Base-by-base conservation (phyloP, 2,888 invertebrate species). In the Drosophila atripex region DNA sequence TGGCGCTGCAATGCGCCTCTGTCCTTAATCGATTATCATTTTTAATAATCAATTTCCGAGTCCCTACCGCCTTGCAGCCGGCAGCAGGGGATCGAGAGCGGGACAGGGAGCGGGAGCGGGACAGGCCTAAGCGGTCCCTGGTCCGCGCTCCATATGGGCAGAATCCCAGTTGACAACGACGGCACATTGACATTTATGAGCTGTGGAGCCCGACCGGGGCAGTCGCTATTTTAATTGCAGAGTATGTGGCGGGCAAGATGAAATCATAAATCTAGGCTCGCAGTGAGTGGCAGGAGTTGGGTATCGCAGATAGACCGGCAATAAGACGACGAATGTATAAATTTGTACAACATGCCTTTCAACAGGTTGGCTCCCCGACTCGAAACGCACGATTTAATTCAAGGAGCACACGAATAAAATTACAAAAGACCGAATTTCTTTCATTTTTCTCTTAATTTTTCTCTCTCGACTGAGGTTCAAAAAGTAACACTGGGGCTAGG, bases 1-100 rank as follows among this genome's bases (percentile, higher is more conserved):
- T n/a, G 65, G 49, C 65, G 52, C 38, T 51, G 39, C 39, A 41
- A 41, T 41, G 39, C 39, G 39, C 39, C 18, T 41, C 71, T 70
- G 63, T 74, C 69, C 86, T 90, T 90, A 90, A 90, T 91, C 91
- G 91, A 91, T 91, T 91, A 91, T 91, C 90, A 90, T 91, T 91
- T 91, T 91, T 91, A 91, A 91, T 91, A 91, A 91, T 91, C 91
- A 90, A 89, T 88, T 90, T 88, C 76, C 80, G 69, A 70, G 57
- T 59, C 68, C 58, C 53, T 73, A 49, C 47, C 12, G 21, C 16
- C 16, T 18, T 18, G 18, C 11, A 12, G 9, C 11, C 21, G 21
- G 21, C 21, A 23, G 21, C 4, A 23, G 21, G 21, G 4, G 21
- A 23, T 3, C 21, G 4, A 4, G 4, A 23, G 21, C 21, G 21